These are phyloP conservation scores for human (Homo sapiens) DNA, from an alignment of 2,113 vertebrate species.

Conservation along the genomic window GRCh38 chr5:38933001-38933500, in stretches of 20 bases:
- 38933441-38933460: neutral
- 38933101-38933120: neutral
- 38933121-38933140: fast-evolving
- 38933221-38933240: conserved; percentile 54
- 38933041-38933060: neutral
- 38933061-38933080: conserved; percentile 82
- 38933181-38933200: conserved; percentile 49
- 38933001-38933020: conserved; percentile 23
- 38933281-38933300: conserved; percentile 35
- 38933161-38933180: conserved; percentile 65
- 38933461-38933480: neutral
- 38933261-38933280: conserved; percentile 57
- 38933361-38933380: neutral
- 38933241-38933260: conserved; percentile 75
- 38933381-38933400: neutral
- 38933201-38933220: neutral
- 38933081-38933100: conserved; percentile 71
- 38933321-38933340: conserved; percentile 26
- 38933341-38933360: conserved; percentile 31
- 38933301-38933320: neutral
- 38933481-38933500: too few relatives aligned
- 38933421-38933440: neutral
- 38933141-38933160: neutral
- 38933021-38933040: neutral
- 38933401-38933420: neutral